phyloP scores from a whole-genome alignment of 1,140 invertebrate genomes.

The Cyclargus thomasi region DNA sequence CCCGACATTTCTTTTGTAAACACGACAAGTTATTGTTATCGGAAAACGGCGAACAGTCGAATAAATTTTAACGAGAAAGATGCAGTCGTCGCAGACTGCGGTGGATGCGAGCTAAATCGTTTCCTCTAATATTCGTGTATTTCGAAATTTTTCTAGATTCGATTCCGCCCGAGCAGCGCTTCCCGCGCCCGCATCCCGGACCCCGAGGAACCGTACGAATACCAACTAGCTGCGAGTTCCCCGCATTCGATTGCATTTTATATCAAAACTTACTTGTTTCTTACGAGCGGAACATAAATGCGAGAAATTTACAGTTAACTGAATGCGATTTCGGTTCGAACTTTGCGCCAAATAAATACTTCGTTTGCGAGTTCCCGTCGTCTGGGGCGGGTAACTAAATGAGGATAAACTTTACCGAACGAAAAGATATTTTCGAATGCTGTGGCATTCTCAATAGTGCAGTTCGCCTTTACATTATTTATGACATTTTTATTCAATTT shows the following conservation, averaged over 20 bases:
- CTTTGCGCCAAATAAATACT: conserved; percentile 10
- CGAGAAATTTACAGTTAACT: conserved; percentile 9
- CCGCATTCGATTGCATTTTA: conserved; percentile 28
- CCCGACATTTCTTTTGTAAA: no score
- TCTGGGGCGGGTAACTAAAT: not conserved
- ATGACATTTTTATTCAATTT: not conserved
- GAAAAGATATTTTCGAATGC: conserved; percentile 1
- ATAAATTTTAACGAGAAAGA: conserved; percentile 28
- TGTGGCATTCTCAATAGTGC: not conserved
- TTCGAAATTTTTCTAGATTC: conserved; percentile 21
- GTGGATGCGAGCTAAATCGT: conserved; percentile 13
- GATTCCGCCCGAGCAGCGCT: conserved; percentile 24
- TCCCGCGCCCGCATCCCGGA: conserved; percentile 27
- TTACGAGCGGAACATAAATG: conserved; percentile 19
- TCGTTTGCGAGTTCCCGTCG: conserved; percentile 5
- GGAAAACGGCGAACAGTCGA: conserved; percentile 17
- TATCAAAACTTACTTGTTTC: conserved; percentile 24
- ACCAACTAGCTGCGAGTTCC: conserved; percentile 31
- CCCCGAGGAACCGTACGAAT: conserved; percentile 36
- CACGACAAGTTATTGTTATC: not conserved
- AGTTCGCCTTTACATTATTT: not conserved
- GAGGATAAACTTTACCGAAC: conserved; percentile 4
- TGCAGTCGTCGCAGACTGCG: conserved; percentile 18
- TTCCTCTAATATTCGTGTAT: conserved; percentile 28
- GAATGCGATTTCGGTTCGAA: conserved; percentile 15